phyloP scores from a whole-genome alignment of 2,888 invertebrate genomes.

The Drosophila neutralis region DNA sequence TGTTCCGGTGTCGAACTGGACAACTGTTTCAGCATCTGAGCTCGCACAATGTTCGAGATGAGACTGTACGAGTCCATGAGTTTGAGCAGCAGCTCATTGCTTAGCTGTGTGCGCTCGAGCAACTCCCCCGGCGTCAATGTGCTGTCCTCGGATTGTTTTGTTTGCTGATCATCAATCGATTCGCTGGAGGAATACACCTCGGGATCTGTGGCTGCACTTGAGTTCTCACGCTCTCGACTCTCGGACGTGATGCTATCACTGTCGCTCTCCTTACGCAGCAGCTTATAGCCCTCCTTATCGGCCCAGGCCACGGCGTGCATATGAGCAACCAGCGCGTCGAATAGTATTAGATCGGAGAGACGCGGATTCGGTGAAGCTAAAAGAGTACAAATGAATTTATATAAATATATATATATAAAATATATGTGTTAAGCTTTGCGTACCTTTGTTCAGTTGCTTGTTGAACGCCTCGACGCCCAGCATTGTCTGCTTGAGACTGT shows the following conservation, averaged over 20 bases:
- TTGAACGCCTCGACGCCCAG: conserved; percentile 83
- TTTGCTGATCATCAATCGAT: conserved; percentile 73
- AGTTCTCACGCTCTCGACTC: conserved; percentile 49
- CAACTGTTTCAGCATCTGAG: conserved; percentile 82
- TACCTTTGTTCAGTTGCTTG: conserved; percentile 81
- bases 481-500: conserved; percentile 82
- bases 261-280: conserved; percentile 67
- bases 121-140: conserved; percentile 47
- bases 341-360: conserved; percentile 82
- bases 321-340: conserved; percentile 83
- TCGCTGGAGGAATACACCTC: conserved; percentile 74
- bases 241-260: conserved; percentile 58
- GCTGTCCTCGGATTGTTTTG: conserved; percentile 47
- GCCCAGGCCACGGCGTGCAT: conserved; percentile 84
- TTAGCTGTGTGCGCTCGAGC: conserved; percentile 70
- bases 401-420: not conserved
- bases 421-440: conserved; percentile 19
- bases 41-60: conserved; percentile 79
- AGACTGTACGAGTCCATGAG: conserved; percentile 81
- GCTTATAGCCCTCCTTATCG: conserved; percentile 81
- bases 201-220: conserved; percentile 55
- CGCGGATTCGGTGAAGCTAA: conserved; percentile 75
- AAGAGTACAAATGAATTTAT: no score
- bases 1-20: conserved; percentile 80
- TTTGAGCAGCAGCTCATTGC: conserved; percentile 80